Evolutionary conservation across 2,113 vertebrate genomes (phyloP).

Genomic region (Candoia aspera): DNA sequence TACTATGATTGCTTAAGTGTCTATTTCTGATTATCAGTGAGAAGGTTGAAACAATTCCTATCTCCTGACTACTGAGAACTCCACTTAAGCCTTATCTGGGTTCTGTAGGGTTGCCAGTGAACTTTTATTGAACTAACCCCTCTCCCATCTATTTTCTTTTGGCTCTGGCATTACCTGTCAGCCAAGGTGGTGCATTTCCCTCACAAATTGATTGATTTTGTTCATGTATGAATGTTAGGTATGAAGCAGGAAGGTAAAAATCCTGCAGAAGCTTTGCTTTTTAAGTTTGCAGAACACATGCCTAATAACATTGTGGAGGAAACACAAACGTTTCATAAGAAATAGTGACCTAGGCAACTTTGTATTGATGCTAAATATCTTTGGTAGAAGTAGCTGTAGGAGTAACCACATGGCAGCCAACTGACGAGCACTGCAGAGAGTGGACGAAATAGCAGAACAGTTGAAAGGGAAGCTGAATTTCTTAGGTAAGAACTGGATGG

Average conservation of each 20-base stretch:
- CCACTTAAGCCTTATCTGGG: not conserved
- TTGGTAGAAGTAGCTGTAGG: no score
- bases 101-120: not conserved
- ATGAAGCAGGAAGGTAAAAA: not conserved
- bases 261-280: not conserved
- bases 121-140: not conserved
- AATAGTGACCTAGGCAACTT: not conserved
- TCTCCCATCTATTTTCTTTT: not conserved
- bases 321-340: not conserved
- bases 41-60: not conserved
- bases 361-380: not conserved
- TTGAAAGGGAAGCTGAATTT: not conserved
- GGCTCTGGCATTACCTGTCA: not conserved
- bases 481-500: no score
- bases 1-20: not conserved
- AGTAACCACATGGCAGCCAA: not conserved
- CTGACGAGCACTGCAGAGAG: not conserved
- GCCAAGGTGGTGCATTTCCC: not conserved
- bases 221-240: not conserved
- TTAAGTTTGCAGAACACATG: not conserved
- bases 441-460: not conserved
- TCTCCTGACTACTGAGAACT: not conserved
- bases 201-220: not conserved
- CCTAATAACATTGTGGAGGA: not conserved
- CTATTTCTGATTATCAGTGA: not conserved